phyloP scores from a whole-genome alignment of 2,113 vertebrate genomes.

The Hippocampus abdominalis region DNA sequence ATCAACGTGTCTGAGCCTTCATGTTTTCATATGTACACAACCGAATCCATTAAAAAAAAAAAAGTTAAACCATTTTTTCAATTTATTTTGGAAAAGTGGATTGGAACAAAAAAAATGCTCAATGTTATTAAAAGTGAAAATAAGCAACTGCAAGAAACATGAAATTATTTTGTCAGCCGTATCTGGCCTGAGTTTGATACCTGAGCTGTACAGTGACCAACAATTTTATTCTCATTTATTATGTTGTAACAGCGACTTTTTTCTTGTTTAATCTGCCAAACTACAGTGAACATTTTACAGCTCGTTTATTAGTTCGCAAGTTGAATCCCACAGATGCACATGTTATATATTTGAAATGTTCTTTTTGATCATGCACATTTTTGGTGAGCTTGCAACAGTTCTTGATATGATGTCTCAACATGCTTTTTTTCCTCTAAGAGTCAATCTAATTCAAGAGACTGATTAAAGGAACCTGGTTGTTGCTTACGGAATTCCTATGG shows the following conservation, averaged over 20 bases:
- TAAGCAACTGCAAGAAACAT: too few relatives aligned
- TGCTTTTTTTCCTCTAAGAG: not conserved
- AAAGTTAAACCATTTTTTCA: too few relatives aligned
- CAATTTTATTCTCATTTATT: slow-evolving; percentile 33
- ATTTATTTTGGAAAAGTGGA: too few relatives aligned
- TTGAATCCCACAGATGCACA: slow-evolving; percentile 7
- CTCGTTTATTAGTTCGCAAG: slow-evolving; percentile 18
- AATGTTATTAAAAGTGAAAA: too few relatives aligned
- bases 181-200: slow-evolving; percentile 18
- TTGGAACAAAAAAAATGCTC: too few relatives aligned
- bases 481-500: not conserved
- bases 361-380: not conserved
- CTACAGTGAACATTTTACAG: slow-evolving; percentile 25
- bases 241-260: slow-evolving; percentile 46
- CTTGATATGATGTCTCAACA: not conserved
- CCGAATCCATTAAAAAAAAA: too few relatives aligned
- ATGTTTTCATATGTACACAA: too few relatives aligned
- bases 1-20: too few relatives aligned
- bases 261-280: slow-evolving; percentile 63
- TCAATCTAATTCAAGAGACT: not conserved
- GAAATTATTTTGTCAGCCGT: not conserved
- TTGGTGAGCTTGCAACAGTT: not conserved
- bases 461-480: not conserved
- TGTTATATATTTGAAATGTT: not conserved
- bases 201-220: slow-evolving; percentile 15